A percentile compares a stretch with the other conserved stretches of the same genome.
phyloP scores from a whole-genome alignment of 2,888 invertebrate species.

The Cerastoderma edule region DNA sequence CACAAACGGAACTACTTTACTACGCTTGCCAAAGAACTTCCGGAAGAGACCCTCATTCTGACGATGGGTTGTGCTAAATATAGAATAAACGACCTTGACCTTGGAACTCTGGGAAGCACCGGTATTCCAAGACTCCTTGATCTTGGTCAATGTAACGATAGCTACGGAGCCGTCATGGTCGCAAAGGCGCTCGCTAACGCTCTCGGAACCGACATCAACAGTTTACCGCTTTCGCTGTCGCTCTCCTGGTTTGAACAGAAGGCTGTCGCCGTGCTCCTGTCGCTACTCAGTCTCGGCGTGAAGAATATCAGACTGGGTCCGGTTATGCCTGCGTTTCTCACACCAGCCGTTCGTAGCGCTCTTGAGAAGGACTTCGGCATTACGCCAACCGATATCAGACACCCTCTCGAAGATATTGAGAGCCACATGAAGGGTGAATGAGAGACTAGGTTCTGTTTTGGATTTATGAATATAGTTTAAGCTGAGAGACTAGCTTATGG shows the following conservation, averaged over 20 bases:
- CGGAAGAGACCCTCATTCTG: slow-evolving; percentile 70
- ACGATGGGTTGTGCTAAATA: slow-evolving; percentile 77
- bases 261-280: slow-evolving; percentile 71
- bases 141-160: slow-evolving; percentile 73
- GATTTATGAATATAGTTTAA: too few relatives aligned
- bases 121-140: slow-evolving; percentile 75
- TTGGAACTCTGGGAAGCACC: slow-evolving; percentile 67
- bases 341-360: slow-evolving; percentile 63
- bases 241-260: slow-evolving; percentile 76
- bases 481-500: too few relatives aligned
- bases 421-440: slow-evolving; percentile 49
- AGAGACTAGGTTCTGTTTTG: too few relatives aligned
- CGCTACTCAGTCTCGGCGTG: slow-evolving; percentile 69
- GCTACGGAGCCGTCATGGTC: slow-evolving; percentile 70
- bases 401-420: slow-evolving; percentile 64
- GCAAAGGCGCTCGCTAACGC: slow-evolving; percentile 69
- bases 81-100: slow-evolving; percentile 65
- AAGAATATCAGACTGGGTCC: slow-evolving; percentile 72
- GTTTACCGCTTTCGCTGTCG: slow-evolving; percentile 67
- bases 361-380: slow-evolving; percentile 67
- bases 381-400: slow-evolving; percentile 61
- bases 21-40: slow-evolving; percentile 63
- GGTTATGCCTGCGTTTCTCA: slow-evolving; percentile 72
- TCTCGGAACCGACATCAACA: slow-evolving; percentile 71
- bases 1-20: slow-evolving; percentile 73